Evolutionary conservation across 2,113 vertebrate species (phyloP), one percentile per base, ranked within the genome.

Genomic region (Azemiops feae): DNA sequence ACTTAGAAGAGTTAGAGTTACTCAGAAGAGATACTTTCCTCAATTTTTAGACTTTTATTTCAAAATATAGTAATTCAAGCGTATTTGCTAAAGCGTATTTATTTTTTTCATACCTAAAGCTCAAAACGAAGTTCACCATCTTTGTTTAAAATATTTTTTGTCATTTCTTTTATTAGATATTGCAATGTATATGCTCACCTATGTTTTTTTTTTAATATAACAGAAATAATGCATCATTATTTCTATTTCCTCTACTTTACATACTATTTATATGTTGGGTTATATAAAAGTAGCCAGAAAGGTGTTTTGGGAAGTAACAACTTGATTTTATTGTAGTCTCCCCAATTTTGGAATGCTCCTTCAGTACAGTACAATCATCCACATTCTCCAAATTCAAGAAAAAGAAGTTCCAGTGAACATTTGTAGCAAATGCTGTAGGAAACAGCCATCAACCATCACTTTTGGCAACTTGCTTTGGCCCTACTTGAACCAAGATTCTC

Each of bases 331-430:
- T 18, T 58, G 45, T 27, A 10, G 25, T 39, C 25, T 74, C 20
- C 69, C 74, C 27, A 91, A 27, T 85, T 69, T 27, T 10, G 25
- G 27, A 45, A 23, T 52, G 11, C 45, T 30, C 85, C 2, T 87
- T 30, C 43, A 11, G 9, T 45, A 85, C 43, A 85, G 39, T 9
- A 43, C 94, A 92, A 91, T 92, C 95, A 58, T 54, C 87, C 58
- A 89, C 12, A 64, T 89, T 43, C 20, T 1, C 30, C 3, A 39
- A 9, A 89, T 39, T 34, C 30, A 39, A 89, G 7, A 30, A 57
- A 89, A 95, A 90, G 85, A 53, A 95, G 92, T 94, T 95, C 97
- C 90, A 69, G 96, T 97, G 96, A 97, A 96, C 94, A 95, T 96
- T 93, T 94, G 94, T 92, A 43, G n/a, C 52, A 43, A 55, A 43